These are phyloP conservation scores for Eulacestoma nigropectus DNA, from an alignment of 2,113 vertebrate species.

Conservation along the genomic window DNA sequence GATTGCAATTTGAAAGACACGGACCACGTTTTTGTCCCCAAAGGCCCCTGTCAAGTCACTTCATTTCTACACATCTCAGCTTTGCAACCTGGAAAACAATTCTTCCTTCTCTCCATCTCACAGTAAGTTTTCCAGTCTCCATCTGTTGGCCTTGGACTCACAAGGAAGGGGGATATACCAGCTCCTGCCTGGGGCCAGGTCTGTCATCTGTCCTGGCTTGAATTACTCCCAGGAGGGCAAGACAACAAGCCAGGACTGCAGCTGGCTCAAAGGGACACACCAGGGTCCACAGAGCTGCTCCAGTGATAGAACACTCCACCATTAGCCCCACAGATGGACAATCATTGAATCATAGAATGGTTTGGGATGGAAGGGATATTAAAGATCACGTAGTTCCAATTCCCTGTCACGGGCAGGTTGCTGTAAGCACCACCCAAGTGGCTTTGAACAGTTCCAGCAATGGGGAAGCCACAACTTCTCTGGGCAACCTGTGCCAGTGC, in stretches of 20 bases:
- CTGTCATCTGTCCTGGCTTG: neutral
- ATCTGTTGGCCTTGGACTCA: neutral
- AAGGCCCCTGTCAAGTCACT: neutral
- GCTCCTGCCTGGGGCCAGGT: neutral
- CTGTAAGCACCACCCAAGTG: neutral
- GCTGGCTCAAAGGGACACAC: neutral
- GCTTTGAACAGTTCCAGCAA: neutral
- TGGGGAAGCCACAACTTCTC: neutral
- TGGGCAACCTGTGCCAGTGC: neutral
- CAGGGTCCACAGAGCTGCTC: neutral
- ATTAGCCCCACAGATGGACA: rapidly evolving
- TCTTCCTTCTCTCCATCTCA: neutral
- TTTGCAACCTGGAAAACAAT: neutral
- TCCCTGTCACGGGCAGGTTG: neutral
- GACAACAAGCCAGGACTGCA: neutral
- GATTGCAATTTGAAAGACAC: neutral
- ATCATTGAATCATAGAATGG: neutral
- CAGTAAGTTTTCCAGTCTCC: neutral
- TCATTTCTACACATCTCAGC: neutral
- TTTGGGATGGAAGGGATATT: neutral
- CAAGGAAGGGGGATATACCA: neutral
- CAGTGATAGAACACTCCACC: neutral
- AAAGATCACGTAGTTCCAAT: neutral
- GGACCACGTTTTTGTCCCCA: neutral
- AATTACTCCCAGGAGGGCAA: neutral